These are phyloP conservation scores for Ianthella basta DNA, from an alignment of 37 sponge, comb jelly and placozoan genomes.

Conservation along the genomic window DNA sequence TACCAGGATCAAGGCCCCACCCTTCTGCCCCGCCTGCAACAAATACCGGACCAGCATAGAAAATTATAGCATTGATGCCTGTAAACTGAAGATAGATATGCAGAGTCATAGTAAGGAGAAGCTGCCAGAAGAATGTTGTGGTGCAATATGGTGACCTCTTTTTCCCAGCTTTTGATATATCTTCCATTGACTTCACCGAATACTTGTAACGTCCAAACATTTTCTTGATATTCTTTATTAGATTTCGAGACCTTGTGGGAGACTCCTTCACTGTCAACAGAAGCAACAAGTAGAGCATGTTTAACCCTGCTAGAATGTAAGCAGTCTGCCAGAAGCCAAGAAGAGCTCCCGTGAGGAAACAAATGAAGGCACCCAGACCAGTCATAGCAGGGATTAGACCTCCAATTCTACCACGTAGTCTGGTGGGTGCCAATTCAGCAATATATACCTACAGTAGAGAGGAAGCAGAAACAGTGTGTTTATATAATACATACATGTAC, in stretches of 20 bases:
- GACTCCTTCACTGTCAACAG: not conserved
- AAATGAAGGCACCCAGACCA: constrained; percentile 1
- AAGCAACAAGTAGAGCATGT: not conserved
- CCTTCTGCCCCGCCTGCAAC: too few species aligned
- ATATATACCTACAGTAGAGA: constrained; percentile 7
- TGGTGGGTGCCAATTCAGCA: constrained; percentile 8
- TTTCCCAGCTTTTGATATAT: too few species aligned
- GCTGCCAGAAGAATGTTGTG: not conserved
- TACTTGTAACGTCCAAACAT: not conserved
- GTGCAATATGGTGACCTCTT: too few species aligned
- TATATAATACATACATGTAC: too few species aligned
- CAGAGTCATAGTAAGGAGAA: not conserved
- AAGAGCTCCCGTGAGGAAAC: constrained; percentile 12
- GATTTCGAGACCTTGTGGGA: constrained; percentile 5
- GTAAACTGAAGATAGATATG: not conserved
- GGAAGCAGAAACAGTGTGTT: too few species aligned
- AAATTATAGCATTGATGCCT: constrained; percentile 9
- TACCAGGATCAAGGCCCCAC: too few species aligned
- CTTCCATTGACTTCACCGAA: not conserved
- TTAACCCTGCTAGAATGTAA: not conserved
- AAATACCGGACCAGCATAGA: constrained; percentile 6
- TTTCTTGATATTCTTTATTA: not conserved
- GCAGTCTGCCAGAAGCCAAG: not conserved
- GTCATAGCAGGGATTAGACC: not conserved
- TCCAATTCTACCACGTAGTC: constrained; percentile 6